phyloP scores from a whole-genome alignment of 2,797 vertebrate species.

The Coccyzus lansbergi region DNA sequence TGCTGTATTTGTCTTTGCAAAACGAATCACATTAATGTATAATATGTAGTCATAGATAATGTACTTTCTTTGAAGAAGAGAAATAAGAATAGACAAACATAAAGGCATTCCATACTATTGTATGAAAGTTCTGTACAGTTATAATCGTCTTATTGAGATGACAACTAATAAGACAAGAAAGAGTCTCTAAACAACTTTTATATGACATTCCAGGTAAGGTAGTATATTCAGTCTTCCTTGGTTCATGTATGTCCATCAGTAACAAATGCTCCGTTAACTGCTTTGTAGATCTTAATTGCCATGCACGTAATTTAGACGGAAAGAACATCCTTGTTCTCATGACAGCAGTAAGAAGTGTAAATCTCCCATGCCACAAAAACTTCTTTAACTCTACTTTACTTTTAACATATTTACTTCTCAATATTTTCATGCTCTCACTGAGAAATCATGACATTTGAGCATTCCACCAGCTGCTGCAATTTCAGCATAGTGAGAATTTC shows the following conservation, averaged over 20 bases:
- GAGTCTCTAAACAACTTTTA: not conserved
- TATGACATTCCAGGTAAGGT: not conserved
- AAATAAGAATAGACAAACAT: not conserved
- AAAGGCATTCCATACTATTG: not conserved
- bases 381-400: not conserved
- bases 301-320: not conserved
- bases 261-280: not conserved
- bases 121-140: not conserved
- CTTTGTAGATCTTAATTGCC: not conserved
- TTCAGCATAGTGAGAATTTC: not conserved
- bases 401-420: not conserved
- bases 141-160: not conserved
- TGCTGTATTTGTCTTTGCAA: not conserved
- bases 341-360: not conserved
- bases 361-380: not conserved
- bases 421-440: not conserved
- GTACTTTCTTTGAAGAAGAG: not conserved
- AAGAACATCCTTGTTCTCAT: not conserved
- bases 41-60: not conserved
- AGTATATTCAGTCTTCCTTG: not conserved
- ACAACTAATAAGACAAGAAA: not conserved
- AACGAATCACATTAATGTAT: not conserved
- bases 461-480: not conserved
- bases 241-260: not conserved
- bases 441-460: not conserved